These are phyloP conservation scores for Pogoniulus pusillus DNA, from an alignment of 2,797 vertebrate species.

Conservation along the genomic window DNA sequence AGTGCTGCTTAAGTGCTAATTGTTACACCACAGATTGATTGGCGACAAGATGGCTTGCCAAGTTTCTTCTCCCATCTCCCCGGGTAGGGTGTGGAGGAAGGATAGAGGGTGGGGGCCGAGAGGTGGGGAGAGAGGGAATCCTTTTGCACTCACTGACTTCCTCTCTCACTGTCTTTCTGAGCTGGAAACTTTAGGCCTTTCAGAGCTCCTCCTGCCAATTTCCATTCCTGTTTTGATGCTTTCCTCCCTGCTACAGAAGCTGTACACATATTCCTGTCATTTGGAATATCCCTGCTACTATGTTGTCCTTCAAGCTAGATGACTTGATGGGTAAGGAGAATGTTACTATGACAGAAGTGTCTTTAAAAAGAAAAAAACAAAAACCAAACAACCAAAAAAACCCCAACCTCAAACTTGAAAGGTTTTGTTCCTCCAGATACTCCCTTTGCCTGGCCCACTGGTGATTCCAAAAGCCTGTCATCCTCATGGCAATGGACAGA, in stretches of 20 bases:
- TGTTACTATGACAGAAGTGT: not conserved
- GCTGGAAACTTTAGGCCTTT: conserved; percentile 25
- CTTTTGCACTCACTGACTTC: conserved; percentile 63
- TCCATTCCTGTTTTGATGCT: conserved; percentile 1
- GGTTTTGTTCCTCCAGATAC: not conserved
- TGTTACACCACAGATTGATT: conserved; percentile 84
- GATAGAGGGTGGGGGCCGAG: conserved; percentile 28
- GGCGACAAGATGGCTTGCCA: conserved; percentile 81
- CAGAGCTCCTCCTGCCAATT: not conserved
- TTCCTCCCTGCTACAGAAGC: not conserved
- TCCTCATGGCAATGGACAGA: not conserved
- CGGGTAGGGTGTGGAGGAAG: conserved; percentile 51
- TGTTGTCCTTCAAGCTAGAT: not conserved
- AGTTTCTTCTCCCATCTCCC: conserved; percentile 73
- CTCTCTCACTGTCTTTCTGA: conserved; percentile 29
- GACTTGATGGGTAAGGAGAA: not conserved
- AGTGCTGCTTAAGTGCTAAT: conserved; percentile 83
- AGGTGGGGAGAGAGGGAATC: conserved; percentile 68
- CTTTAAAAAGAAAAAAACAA: not conserved
- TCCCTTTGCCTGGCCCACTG: not conserved
- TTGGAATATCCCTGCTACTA: not conserved
- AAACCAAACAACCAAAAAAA: too few relatives aligned
- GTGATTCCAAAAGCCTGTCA: not conserved
- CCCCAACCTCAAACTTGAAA: not conserved
- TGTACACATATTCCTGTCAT: not conserved